These are phyloP conservation scores for Euproctis similis DNA, from an alignment of 2,888 invertebrate genomes.

Conservation along the genomic window DNA sequence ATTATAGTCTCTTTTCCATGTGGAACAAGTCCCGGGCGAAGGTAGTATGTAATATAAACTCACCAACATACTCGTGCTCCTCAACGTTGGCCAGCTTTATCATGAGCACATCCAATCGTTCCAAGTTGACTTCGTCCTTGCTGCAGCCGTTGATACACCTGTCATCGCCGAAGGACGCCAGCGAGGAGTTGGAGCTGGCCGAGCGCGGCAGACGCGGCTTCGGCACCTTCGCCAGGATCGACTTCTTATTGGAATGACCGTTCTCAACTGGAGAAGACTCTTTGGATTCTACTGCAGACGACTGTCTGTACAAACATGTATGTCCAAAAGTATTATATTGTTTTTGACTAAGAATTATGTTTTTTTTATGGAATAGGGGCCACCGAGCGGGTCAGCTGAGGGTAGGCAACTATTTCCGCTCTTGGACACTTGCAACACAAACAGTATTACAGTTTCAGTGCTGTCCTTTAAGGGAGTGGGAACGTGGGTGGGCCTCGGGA, in stretches of 20 bases:
- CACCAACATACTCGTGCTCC: constrained; percentile 64
- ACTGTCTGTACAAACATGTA: constrained; percentile 35
- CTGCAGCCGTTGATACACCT: constrained; percentile 31
- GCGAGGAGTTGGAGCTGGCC: constrained; percentile 38
- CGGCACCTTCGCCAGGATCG: constrained; percentile 56
- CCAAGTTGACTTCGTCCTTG: constrained; percentile 31
- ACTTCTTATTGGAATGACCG: constrained; percentile 39
- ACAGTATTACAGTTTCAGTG: no score
- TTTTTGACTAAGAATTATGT: no score
- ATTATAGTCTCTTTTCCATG: no score
- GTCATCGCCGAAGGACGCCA: constrained; percentile 34
- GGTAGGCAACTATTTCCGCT: no score
- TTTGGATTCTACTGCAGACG: constrained; percentile 38
- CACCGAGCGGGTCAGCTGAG: no score
- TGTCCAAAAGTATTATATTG: no score
- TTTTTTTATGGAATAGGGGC: no score
- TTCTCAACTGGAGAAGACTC: constrained; percentile 45
- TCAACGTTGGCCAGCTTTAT: constrained; percentile 58
- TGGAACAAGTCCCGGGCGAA: no score
- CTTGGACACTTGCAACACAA: no score
- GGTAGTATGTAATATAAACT: no score
- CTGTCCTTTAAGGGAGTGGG: no score
- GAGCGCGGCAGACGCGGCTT: constrained; percentile 52
- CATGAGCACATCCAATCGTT: constrained; percentile 53
- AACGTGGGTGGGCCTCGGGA: no score